These are phyloP conservation scores for Pipistrellus pipistrellus DNA, from an alignment of 2,797 vertebrate species.

Conservation along the genomic window DNA sequence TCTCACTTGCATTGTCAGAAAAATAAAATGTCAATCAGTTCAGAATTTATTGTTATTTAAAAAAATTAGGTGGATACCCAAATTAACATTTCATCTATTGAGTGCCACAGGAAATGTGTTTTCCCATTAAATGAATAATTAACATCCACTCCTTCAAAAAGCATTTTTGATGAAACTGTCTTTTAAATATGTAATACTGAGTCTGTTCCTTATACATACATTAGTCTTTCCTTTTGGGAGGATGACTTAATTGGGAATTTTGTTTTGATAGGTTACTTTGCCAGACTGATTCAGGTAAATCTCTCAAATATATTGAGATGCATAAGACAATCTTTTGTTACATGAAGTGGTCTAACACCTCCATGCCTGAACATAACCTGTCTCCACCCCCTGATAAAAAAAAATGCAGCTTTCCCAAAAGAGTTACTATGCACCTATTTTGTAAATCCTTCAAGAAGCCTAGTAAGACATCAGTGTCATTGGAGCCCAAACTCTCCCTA, in stretches of 20 bases:
- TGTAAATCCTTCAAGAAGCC: not conserved
- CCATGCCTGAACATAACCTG: not conserved
- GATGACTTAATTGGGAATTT: not conserved
- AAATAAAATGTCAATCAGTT: slow-evolving; percentile 1
- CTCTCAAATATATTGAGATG: not conserved
- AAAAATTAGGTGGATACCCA: not conserved
- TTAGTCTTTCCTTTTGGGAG: not conserved
- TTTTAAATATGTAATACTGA: slow-evolving; percentile 30
- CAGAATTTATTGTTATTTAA: not conserved
- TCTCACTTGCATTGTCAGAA: not conserved
- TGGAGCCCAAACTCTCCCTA: not conserved
- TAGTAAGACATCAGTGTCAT: not conserved
- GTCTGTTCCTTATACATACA: not conserved
- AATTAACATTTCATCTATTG: not conserved
- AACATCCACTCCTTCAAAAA: not conserved
- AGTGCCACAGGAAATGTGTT: not conserved
- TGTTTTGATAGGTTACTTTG: not conserved
- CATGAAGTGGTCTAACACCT: not conserved
- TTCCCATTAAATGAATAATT: not conserved
- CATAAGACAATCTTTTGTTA: not conserved
- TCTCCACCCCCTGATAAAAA: not conserved
- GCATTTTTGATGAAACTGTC: not conserved
- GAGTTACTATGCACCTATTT: not conserved
- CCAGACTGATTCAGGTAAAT: not conserved
- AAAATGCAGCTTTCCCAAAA: slow-evolving; percentile 13